A percentile compares a stretch with the other conserved stretches of the same genome.
These are phyloP conservation scores for Tenthredo mesomela DNA, from an alignment of 2,888 invertebrate species.

Conservation along the genomic window DNA sequence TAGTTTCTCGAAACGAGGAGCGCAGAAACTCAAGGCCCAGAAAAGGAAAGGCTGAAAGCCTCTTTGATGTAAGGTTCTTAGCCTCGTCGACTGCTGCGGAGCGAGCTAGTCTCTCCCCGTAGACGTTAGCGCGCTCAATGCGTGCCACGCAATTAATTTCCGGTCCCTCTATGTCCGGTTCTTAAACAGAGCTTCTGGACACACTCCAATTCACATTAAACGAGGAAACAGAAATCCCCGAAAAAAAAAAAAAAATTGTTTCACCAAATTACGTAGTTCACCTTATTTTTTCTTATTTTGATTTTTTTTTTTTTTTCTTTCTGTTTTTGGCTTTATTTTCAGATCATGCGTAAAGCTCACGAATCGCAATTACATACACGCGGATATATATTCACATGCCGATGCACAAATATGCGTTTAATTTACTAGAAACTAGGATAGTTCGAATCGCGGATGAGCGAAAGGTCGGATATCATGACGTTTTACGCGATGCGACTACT, in stretches of 20 bases:
- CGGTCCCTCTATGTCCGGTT: background rate
- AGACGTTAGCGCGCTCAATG: background rate
- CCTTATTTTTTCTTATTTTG: background rate
- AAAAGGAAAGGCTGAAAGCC: slow-evolving; percentile 43
- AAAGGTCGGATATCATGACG: background rate
- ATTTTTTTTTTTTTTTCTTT: too few species aligned
- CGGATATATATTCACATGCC: too few species aligned
- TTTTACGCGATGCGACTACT: background rate
- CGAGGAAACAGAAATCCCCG: background rate
- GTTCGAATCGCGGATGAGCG: background rate
- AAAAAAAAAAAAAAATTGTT: background rate
- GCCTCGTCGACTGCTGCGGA: background rate
- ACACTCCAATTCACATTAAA: background rate
- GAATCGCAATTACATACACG: too few species aligned
- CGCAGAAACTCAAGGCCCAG: slow-evolving; percentile 37
- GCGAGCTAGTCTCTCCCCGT: background rate
- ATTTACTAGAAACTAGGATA: background rate
- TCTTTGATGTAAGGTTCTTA: slow-evolving; percentile 2
- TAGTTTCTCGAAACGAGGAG: slow-evolving; percentile 13
- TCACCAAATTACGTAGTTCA: background rate
- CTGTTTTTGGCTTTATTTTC: too few species aligned
- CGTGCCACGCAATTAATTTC: slow-evolving; percentile 30
- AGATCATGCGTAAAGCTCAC: too few species aligned
- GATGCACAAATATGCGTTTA: background rate
- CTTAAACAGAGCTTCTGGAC: background rate